Conservation (phyloP, 2,888 invertebrate species). For the Ectemnius cavifrons region DNA sequence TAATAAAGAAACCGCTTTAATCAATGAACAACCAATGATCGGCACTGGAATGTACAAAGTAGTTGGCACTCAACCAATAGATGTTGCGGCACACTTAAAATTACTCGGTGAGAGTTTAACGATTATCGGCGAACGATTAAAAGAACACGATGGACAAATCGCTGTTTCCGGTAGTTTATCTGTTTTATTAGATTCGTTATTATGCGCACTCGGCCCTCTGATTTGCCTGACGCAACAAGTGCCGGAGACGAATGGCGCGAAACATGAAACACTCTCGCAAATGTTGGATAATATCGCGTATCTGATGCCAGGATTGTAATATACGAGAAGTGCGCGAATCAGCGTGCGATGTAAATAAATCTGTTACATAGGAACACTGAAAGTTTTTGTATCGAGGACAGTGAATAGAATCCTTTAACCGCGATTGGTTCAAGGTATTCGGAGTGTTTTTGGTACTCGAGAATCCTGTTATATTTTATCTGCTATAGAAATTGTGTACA, state of each 20-base stretch:
- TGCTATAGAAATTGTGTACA: conserved; percentile 32
- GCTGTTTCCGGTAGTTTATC: conserved; percentile 97
- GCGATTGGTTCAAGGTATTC: too few species aligned
- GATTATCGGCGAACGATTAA: conserved; percentile 94
- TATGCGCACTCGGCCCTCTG: conserved; percentile 94
- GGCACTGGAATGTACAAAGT: conserved; percentile 81
- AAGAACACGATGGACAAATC: conserved; percentile 97
- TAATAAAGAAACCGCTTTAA: conserved; percentile 39
- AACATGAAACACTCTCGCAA: conserved; percentile 80
- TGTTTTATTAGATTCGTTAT: conserved; percentile 92
- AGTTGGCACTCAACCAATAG: conserved; percentile 88
- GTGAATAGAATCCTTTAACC: too few species aligned
- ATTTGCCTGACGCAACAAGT: conserved; percentile 91
- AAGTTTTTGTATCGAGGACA: conserved; percentile 3
- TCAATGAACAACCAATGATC: conserved; percentile 68
- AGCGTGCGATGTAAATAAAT: conserved; percentile 48
- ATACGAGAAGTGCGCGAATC: conserved; percentile 31
- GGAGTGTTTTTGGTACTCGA: not conserved
- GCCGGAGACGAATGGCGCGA: conserved; percentile 81
- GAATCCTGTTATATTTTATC: conserved; percentile 43
- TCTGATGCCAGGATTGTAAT: conserved; percentile 82
- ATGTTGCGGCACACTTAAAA: conserved; percentile 95
- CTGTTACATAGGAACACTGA: conserved; percentile 12
- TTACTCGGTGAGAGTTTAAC: conserved; percentile 95
- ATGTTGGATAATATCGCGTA: conserved; percentile 97